These are phyloP conservation scores for Scelioninae gen. 1 DNA, from an alignment of 2,888 invertebrate genomes.

Conservation along the genomic window DNA sequence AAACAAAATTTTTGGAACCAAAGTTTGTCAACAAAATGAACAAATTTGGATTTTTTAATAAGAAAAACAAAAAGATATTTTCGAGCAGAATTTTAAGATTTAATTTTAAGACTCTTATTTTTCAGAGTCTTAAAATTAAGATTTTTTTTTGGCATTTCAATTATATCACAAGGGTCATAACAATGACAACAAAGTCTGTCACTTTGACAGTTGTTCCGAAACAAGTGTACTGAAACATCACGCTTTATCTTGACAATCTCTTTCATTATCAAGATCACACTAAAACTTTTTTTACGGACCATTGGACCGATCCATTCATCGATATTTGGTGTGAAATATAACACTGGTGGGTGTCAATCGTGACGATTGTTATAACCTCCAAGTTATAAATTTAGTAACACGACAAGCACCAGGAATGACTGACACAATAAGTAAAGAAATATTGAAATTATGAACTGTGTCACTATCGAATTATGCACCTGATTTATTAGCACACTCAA, in stretches of 20 bases:
- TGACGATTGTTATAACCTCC: constrained; percentile 30
- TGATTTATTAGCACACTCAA: neutral
- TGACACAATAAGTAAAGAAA: too few relatives aligned
- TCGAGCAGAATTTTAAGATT: too few relatives aligned
- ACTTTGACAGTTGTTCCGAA: constrained; percentile 6
- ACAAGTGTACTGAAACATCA: neutral
- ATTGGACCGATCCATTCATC: neutral
- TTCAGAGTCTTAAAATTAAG: neutral
- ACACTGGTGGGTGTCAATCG: constrained; percentile 29
- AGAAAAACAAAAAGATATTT: too few relatives aligned
- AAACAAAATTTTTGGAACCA: too few relatives aligned
- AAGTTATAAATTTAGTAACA: neutral
- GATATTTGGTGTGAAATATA: constrained; percentile 3
- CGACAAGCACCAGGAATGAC: too few relatives aligned
- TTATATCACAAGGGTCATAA: constrained; percentile 12
- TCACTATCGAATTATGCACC: neutral
- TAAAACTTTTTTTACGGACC: too few relatives aligned
- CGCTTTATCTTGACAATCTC: too few relatives aligned
- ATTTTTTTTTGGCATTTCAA: neutral
- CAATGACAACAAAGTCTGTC: constrained; percentile 26
- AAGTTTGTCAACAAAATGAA: too few relatives aligned
- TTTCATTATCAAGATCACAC: too few relatives aligned
- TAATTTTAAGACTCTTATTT: neutral
- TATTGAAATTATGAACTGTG: too few relatives aligned
- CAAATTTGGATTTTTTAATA: too few relatives aligned